Percentiles rank a stretch among this genome's conserved stretches.
These are phyloP conservation scores for Erebia palarica DNA, from an alignment of 2,888 invertebrate species.

Conservation along the genomic window DNA sequence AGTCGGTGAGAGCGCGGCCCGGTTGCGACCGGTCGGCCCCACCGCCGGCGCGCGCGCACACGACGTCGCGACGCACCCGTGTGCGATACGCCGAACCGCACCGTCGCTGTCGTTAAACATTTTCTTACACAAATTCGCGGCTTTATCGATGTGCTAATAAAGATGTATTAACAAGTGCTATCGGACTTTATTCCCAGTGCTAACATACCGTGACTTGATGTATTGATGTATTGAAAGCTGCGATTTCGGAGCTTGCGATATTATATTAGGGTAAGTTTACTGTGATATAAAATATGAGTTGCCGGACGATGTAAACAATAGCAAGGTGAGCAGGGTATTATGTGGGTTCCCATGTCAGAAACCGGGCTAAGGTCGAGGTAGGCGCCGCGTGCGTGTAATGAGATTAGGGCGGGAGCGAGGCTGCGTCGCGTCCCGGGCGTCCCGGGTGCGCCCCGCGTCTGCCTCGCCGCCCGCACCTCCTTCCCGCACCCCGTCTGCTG, in stretches of 20 bases:
- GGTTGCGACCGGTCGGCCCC: conserved; percentile 81
- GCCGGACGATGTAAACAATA: conserved; percentile 34
- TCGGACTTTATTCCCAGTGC: conserved; percentile 22
- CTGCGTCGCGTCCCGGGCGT: conserved; percentile 48
- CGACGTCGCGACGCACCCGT: conserved; percentile 79
- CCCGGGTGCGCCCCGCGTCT: conserved; percentile 43
- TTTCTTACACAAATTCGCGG: conserved; percentile 49
- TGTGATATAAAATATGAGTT: conserved; percentile 26
- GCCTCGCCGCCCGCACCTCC: conserved; percentile 46
- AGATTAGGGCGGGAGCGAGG: conserved; percentile 58
- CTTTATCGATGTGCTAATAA: conserved; percentile 35
- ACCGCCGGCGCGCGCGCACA: conserved; percentile 56
- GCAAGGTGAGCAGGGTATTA: conserved; percentile 42
- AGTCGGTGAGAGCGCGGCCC: conserved; percentile 78
- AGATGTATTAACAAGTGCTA: conserved; percentile 56
- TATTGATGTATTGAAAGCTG: conserved; percentile 28
- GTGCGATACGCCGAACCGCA: conserved; percentile 55
- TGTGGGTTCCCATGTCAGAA: conserved; percentile 54
- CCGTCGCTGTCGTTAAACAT: conserved; percentile 49
- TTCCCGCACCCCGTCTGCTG: conserved; percentile 40
- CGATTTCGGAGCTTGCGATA: conserved; percentile 32
- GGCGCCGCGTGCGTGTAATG: conserved; percentile 62
- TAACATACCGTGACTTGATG: conserved; percentile 26
- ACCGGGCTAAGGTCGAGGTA: conserved; percentile 61
- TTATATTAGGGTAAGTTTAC: conserved; percentile 42